Base-by-base conservation (phyloP, 1,140 invertebrate genomes). In the Pseudachorutes palmiensis region DNA sequence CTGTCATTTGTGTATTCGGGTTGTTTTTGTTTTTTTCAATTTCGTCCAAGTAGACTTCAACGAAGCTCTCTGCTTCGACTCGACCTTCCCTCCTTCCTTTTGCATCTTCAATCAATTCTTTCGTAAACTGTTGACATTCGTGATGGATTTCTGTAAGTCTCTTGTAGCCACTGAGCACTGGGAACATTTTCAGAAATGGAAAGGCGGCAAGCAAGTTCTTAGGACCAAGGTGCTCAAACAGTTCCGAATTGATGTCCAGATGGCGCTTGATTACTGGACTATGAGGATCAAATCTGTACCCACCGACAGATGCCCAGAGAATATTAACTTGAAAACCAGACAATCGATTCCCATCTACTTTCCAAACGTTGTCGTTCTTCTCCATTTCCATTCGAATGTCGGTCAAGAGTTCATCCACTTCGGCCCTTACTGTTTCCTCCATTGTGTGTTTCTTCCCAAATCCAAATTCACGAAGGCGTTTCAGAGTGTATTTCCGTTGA, bases 291-390 rank as follows among this genome's bases (percentile, higher is more conserved):
- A 80, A 84, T 72, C 85, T 77, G 74, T 82, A 84, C 0, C 91
- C 88, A 66, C 91, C 88, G 78, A 93, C 84, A 85, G 94, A 89
- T 62, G 82, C 84, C 88, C 91, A 94, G 0, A 94, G 77, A 0
- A 89, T 88, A 45, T 70, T 70, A 9, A 70, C 14, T 5, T 62
- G 51, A 12, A 32, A 33, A 1, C 58, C 5, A 9, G 60, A 16
- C 19, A 70, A 51, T 3, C 57, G 24, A 24, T 29, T 22, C 28
- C n/a, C 22, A 26, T 70, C 59, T 3, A 70, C 36, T 30, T 36
- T 30, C 12, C 1, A 62, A 12, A 59, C 51, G n/a, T 26, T 49
- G 24, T 63, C 64, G 2, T 48, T 28, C 28, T 45, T 58, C 19
- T 41, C 29, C 1, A 48, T 32, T 5, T 24, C n/a, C 22, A 5